Conservation (phyloP, 2,113 vertebrate genomes). For the Smithornis capensis region DNA sequence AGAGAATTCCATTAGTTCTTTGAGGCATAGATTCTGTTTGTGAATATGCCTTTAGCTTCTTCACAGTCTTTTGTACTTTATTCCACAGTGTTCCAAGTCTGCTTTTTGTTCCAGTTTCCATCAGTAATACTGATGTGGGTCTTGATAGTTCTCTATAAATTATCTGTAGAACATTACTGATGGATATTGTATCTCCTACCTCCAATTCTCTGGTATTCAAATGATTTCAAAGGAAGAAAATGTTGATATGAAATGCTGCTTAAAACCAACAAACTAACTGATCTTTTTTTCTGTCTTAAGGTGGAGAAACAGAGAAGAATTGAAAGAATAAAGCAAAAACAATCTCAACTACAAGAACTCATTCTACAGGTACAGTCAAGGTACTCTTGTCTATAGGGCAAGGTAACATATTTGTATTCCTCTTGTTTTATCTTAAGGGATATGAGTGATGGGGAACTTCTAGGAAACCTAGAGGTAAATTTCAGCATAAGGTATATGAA, state of each 20-base stretch:
- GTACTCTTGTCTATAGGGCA: conserved; percentile 50
- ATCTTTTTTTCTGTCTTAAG: conserved; percentile 63
- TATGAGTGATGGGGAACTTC: background rate
- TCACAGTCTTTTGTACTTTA: background rate
- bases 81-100: background rate
- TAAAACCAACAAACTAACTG: background rate
- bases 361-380: conserved; percentile 90
- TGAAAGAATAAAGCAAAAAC: conserved; percentile 98
- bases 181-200: background rate
- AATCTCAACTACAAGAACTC: conserved; percentile 97
- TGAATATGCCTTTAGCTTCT: background rate
- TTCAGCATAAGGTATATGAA: background rate
- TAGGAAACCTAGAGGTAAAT: background rate
- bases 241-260: background rate
- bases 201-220: background rate
- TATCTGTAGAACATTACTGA: background rate
- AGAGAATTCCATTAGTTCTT: background rate
- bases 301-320: conserved; percentile 94
- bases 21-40: background rate
- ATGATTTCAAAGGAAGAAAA: background rate
- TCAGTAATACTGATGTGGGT: background rate
- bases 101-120: background rate
- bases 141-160: background rate
- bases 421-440: background rate
- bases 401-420: conserved; percentile 9